Base-by-base conservation (phyloP, 2,888 invertebrate genomes). In the Encarsia formosa region DNA sequence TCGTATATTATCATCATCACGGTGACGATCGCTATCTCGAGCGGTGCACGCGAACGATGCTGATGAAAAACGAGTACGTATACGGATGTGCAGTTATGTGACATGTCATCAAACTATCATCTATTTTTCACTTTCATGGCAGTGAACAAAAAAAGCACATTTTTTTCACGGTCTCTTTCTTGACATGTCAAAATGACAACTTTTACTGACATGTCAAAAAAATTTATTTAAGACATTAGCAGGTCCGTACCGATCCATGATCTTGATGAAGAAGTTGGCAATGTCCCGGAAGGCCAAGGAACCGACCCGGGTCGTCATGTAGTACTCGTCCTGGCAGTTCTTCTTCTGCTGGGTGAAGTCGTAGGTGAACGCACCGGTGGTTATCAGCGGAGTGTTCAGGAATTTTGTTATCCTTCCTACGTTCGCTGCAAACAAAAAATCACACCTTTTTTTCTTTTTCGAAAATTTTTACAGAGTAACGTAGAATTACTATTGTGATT, bases 371-470 rank as follows among this genome's bases (percentile, higher is more conserved):
- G 88, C 92, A 1, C 90, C 91, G 0, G 88, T 86, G 0, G 91
- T 88, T 45, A 93, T 77, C 13, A 91, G 73, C 0, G 92, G 91
- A 23, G 79, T 80, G 29, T 85, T 85, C 15, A 88, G 79, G 69
- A 87, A 90, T 73, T 89, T 90, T 22, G 85, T 81, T 54, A 89
- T 83, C 35, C 92, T 79, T 9, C 85, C 89, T 22, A 90, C 87
- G 5, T 86, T 85, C 15, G 92, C 92, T 91, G 77, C 40, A 59
- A 55, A 40, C 19, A 49, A 42, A 35, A 42, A 46, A 41, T 35
- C n/a, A 38, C n/a, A n/a, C n/a, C n/a, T 26, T 26, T n/a, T n/a
- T 26, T 26, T 26, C 26, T 8, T 26, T 26, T 26, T 26, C 6
- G 11, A 26, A 26, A 26, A 26, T 26, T 8, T 11, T 26, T 26